These are phyloP conservation scores for Embidobia sp. DNA, from an alignment of 2,888 invertebrate species.

Conservation along the genomic window DNA sequence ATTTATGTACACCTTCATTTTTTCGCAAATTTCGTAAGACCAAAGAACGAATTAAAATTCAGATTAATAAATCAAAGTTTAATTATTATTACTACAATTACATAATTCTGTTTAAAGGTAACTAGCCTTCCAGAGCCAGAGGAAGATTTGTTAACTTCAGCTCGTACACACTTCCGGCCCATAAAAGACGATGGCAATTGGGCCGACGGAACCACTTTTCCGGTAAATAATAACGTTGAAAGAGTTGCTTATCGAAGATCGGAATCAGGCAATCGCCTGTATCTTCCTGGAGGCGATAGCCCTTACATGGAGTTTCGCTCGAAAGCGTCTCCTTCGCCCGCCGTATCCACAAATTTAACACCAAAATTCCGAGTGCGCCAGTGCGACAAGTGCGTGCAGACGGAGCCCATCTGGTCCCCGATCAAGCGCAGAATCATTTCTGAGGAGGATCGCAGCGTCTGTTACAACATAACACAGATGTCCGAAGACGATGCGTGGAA, in stretches of 20 bases:
- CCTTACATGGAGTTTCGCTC: conserved; percentile 82
- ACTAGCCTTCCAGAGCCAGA: conserved; percentile 78
- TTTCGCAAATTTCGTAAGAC: no score
- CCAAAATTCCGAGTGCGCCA: conserved; percentile 87
- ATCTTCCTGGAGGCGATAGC: conserved; percentile 79
- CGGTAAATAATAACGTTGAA: conserved; percentile 85
- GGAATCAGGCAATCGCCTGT: conserved; percentile 80
- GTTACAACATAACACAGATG: conserved; percentile 48
- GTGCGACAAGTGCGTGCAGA: conserved; percentile 82
- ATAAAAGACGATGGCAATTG: conserved; percentile 85
- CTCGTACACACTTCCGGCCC: conserved; percentile 92
- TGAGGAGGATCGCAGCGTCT: conserved; percentile 74
- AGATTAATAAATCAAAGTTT: no score
- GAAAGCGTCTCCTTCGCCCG: conserved; percentile 80
- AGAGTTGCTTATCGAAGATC: conserved; percentile 86
- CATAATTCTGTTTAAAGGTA: conserved; percentile 58
- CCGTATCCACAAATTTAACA: conserved; percentile 82
- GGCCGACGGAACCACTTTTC: conserved; percentile 89
- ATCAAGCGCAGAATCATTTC: conserved; percentile 78
- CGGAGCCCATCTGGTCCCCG: conserved; percentile 78
- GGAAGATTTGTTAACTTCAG: conserved; percentile 89
- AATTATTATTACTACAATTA: no score
- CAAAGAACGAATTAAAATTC: no score
- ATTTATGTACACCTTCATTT: no score
- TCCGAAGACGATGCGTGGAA: conserved; percentile 42